These are phyloP conservation scores for Tokudaia muenninki DNA, from an alignment of 2,797 vertebrate genomes.

Conservation along the genomic window DNA sequence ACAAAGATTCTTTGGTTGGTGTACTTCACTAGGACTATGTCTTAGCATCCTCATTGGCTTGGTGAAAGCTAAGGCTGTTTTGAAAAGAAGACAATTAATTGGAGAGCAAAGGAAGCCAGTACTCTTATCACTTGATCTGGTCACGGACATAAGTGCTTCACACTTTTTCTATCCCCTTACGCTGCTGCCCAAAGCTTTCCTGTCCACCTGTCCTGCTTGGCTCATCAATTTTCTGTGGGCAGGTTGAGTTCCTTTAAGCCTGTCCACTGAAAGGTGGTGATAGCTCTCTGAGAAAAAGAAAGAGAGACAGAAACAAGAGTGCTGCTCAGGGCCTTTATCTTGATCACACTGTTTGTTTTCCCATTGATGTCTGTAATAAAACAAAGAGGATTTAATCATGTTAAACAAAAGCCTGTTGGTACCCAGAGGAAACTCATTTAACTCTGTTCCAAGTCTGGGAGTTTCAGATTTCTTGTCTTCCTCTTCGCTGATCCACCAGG, in stretches of 20 bases:
- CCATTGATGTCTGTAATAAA: constrained; percentile 89
- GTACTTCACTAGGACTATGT: constrained; percentile 37
- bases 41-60: constrained; percentile 71
- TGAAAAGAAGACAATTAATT: constrained; percentile 87
- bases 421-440: constrained; percentile 90
- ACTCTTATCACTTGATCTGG: constrained; percentile 88
- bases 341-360: constrained; percentile 90
- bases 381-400: constrained; percentile 92
- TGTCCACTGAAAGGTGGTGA: constrained; percentile 84
- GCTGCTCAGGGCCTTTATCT: constrained; percentile 88
- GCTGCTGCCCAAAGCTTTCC: constrained; percentile 84
- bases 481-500: constrained; percentile 85
- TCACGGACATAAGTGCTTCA: constrained; percentile 88
- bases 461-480: constrained; percentile 89
- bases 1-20: background rate
- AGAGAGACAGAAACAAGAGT: constrained; percentile 81
- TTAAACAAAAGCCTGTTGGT: constrained; percentile 89
- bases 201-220: constrained; percentile 88
- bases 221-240: constrained; percentile 89
- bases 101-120: constrained; percentile 85
- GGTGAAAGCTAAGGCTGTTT: constrained; percentile 83
- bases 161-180: constrained; percentile 82
- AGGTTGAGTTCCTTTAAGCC: constrained; percentile 85
- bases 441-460: constrained; percentile 85
- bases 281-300: constrained; percentile 71